Evolutionary conservation across 2,113 vertebrate species (phyloP).

Genomic region (Sisor rabdophorus): DNA sequence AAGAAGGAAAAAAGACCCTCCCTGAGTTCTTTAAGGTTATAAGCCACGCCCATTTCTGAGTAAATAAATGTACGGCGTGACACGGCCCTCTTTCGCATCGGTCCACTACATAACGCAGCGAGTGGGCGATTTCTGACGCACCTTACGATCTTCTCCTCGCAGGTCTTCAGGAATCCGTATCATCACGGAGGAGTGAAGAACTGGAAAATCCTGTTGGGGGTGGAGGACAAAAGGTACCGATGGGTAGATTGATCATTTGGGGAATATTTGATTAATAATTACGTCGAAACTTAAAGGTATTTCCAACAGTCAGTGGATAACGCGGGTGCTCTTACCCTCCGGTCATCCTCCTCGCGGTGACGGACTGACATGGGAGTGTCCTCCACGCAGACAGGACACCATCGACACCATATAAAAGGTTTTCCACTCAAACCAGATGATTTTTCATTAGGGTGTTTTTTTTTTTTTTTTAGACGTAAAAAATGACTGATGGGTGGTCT

Average conservation of each 20-base stretch:
- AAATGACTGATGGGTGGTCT: background rate
- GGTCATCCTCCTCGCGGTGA: constrained; percentile 78
- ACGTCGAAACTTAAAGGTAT: no score
- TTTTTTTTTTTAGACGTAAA: no score
- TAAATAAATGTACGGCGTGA: no score
- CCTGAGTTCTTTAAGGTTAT: no score
- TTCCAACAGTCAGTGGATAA: constrained; percentile 88
- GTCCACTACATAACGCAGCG: no score
- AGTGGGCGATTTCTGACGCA: no score
- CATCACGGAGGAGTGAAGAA: constrained; percentile 81
- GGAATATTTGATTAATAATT: no score
- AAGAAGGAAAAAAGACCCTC: no score
- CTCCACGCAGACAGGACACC: constrained; percentile 68
- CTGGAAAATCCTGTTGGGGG: constrained; percentile 87
- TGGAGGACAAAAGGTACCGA: constrained; percentile 81
- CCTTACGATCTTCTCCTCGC: background rate
- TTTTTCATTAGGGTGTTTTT: no score
- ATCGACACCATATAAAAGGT: constrained; percentile 74
- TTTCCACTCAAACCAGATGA: background rate
- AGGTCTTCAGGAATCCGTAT: constrained; percentile 91
- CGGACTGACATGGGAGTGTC: constrained; percentile 83
- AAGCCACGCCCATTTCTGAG: no score
- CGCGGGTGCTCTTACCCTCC: constrained; percentile 87
- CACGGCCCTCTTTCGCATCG: no score
- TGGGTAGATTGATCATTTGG: background rate